Evolutionary conservation across 2,888 invertebrate genomes (phyloP).

Genomic region (Tuberolachnus salignus): DNA sequence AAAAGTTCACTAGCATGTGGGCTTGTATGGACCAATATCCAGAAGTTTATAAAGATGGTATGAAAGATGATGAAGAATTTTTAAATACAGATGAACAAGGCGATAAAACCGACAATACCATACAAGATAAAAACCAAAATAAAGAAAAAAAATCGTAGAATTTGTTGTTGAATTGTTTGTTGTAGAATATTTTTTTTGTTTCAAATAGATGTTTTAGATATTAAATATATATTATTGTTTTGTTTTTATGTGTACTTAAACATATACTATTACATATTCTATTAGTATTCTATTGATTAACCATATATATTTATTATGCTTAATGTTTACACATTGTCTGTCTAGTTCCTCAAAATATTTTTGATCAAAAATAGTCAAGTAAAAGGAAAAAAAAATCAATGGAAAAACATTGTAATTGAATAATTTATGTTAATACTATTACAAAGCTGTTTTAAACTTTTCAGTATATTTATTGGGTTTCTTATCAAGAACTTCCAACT

Average conservation of each 20-base stretch:
- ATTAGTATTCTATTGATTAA: too few relatives aligned
- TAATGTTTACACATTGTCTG: not conserved
- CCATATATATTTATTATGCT: too few relatives aligned
- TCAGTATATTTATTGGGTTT: too few relatives aligned
- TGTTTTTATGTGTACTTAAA: conserved; percentile 44
- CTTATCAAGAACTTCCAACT: too few relatives aligned
- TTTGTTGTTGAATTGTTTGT: conserved; percentile 34
- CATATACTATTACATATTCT: conserved; percentile 23
- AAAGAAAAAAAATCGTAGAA: conserved; percentile 42
- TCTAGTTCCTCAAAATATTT: not conserved
- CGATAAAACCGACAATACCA: conserved; percentile 4
- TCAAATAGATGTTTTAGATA: conserved; percentile 53
- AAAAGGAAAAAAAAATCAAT: not conserved
- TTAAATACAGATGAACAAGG: conserved; percentile 59
- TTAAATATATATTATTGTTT: conserved; percentile 45
- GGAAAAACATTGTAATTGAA: too few relatives aligned
- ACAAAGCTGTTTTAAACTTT: too few relatives aligned
- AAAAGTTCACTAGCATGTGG: conserved; percentile 88
- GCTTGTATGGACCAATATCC: conserved; percentile 88
- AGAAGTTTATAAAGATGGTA: conserved; percentile 75
- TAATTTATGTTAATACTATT: too few relatives aligned
- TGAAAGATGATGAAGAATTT: conserved; percentile 61
- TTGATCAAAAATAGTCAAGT: not conserved
- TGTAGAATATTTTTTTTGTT: conserved; percentile 39
- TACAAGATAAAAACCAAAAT: conserved; percentile 27